Conservation (phyloP, 2,888 invertebrate species). For the Physocephala rufipes region DNA sequence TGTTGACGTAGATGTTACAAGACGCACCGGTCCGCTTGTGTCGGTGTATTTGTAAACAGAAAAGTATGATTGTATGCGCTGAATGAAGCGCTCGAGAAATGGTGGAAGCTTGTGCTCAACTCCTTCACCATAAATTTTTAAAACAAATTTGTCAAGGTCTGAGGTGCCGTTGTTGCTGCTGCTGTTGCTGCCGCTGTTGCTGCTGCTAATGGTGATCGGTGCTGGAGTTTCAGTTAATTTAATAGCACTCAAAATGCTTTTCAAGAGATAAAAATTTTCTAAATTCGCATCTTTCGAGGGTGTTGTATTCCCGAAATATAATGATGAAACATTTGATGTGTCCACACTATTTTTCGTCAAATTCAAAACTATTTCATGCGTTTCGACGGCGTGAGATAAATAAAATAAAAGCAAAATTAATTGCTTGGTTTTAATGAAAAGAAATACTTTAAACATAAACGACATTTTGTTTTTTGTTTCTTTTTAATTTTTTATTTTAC, state of each 20-base stretch:
- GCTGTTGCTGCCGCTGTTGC: constrained; percentile 12
- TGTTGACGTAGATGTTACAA: neutral
- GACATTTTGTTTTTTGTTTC: constrained; percentile 8
- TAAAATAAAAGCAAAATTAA: neutral
- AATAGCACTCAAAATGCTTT: constrained; percentile 51
- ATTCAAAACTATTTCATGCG: neutral
- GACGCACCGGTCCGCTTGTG: constrained; percentile 62
- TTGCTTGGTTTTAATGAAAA: neutral
- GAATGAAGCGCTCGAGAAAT: constrained; percentile 74
- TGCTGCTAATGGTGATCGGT: constrained; percentile 4
- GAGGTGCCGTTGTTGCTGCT: neutral
- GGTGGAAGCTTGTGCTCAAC: constrained; percentile 72
- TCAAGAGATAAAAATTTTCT: constrained; percentile 50
- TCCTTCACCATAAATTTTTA: constrained; percentile 62
- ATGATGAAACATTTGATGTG: neutral
- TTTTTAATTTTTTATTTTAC: no score
- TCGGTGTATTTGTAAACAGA: constrained; percentile 74
- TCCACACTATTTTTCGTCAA: neutral
- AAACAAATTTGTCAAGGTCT: constrained; percentile 13
- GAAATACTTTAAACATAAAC: neutral
- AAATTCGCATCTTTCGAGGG: constrained; percentile 41
- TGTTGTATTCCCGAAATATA: constrained; percentile 3
- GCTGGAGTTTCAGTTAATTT: constrained; percentile 39
- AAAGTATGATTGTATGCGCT: constrained; percentile 75
- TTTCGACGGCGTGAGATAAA: neutral